Conservation (phyloP, 1,140 invertebrate species). For the Calycopis cecrops region DNA sequence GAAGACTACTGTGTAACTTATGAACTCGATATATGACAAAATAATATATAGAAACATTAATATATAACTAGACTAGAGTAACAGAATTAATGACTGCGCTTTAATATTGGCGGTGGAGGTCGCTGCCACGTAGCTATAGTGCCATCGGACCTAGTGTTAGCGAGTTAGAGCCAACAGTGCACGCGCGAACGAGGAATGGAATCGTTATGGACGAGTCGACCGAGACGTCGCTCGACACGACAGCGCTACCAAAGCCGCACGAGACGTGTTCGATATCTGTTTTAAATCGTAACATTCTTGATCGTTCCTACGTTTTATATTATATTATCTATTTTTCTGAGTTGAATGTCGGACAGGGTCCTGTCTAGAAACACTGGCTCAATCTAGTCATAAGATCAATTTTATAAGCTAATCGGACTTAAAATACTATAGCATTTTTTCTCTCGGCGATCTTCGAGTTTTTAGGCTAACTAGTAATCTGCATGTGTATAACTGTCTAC, state of each 20-base stretch:
- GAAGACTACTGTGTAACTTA: not conserved
- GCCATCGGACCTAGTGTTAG: slow-evolving; percentile 68
- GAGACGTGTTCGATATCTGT: slow-evolving; percentile 32
- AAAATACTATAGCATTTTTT: slow-evolving; percentile 52
- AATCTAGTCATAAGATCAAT: slow-evolving; percentile 74
- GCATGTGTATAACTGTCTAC: slow-evolving; percentile 48
- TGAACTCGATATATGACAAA: slow-evolving; percentile 8
- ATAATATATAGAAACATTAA: slow-evolving; percentile 10
- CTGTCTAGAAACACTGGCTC: slow-evolving; percentile 66
- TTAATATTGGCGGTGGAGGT: slow-evolving; percentile 2
- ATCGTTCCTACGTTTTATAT: slow-evolving; percentile 67
- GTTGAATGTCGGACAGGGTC: slow-evolving; percentile 45
- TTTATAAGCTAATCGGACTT: slow-evolving; percentile 58
- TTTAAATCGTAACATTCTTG: slow-evolving; percentile 51
- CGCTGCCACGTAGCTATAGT: slow-evolving; percentile 51
- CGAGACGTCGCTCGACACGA: slow-evolving; percentile 6
- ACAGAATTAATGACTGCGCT: slow-evolving; percentile 7
- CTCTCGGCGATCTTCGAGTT: slow-evolving; percentile 53
- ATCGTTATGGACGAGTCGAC: no score
- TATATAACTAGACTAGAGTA: slow-evolving; percentile 7
- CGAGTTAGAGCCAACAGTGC: slow-evolving; percentile 44
- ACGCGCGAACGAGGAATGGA: no score
- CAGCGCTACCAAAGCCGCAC: slow-evolving; percentile 28
- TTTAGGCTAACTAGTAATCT: slow-evolving; percentile 54
- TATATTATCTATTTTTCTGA: slow-evolving; percentile 59